These are phyloP conservation scores for Galbula dea DNA, from an alignment of 2,113 vertebrate species.

Conservation along the genomic window DNA sequence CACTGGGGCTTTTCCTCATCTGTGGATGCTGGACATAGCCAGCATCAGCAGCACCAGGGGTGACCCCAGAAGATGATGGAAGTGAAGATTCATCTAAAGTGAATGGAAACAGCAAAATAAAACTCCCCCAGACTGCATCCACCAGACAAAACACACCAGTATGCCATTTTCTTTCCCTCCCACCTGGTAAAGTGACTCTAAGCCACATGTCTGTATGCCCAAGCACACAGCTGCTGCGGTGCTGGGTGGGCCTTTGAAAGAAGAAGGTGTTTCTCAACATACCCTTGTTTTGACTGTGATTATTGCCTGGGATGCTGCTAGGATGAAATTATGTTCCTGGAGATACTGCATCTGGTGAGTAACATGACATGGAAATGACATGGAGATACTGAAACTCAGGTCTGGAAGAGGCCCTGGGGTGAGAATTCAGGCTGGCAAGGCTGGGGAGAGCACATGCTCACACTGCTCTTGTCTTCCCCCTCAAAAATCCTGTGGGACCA, in stretches of 20 bases:
- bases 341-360: rapidly evolving
- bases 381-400: background rate
- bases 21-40: background rate
- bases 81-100: background rate
- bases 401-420: background rate
- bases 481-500: background rate
- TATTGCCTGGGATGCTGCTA: background rate
- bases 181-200: background rate
- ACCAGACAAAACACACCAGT: background rate
- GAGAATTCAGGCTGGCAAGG: background rate
- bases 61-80: background rate
- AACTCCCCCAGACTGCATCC: rapidly evolving
- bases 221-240: background rate
- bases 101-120: background rate
- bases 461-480: background rate
- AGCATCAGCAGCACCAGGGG: rapidly evolving
- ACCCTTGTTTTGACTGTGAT: background rate
- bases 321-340: background rate
- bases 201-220: background rate
- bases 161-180: background rate
- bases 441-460: rapidly evolving
- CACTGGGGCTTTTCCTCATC: background rate
- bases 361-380: background rate
- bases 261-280: background rate
- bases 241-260: background rate